Conservation (phyloP, 2,797 vertebrate species). For the Esox masquinongy region DNA sequence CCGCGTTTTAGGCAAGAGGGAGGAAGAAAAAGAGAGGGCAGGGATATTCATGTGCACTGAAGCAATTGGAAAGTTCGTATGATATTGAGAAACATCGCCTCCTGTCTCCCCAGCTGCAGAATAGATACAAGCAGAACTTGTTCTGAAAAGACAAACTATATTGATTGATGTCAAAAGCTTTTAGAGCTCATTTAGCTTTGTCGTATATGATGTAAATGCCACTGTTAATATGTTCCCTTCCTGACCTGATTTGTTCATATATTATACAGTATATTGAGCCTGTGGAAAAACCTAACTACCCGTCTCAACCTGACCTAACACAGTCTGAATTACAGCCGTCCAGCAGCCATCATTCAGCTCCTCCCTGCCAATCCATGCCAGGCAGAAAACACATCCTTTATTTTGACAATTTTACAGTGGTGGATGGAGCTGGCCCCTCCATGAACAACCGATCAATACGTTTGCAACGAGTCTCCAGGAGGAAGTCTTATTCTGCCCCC, state of each 20-base stretch:
- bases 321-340: conserved; percentile 42
- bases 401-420: conserved; percentile 57
- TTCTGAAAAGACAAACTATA: conserved; percentile 52
- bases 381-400: conserved; percentile 42
- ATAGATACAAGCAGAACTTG: conserved; percentile 57
- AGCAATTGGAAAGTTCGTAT: conserved; percentile 51
- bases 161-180: conserved; percentile 62
- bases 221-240: conserved; percentile 60
- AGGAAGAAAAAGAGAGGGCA: conserved; percentile 43
- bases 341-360: conserved; percentile 45
- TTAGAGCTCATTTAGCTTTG: conserved; percentile 61
- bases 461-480: conserved; percentile 59
- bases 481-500: conserved; percentile 56
- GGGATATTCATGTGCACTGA: conserved; percentile 49
- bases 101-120: conserved; percentile 36
- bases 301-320: conserved; percentile 47
- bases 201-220: conserved; percentile 63
- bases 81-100: conserved; percentile 42
- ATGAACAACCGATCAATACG: conserved; percentile 62
- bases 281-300: conserved; percentile 31
- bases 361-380: conserved; percentile 42
- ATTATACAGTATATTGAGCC: conserved; percentile 45
- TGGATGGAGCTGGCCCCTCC: conserved; percentile 37
- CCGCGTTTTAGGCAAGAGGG: conserved; percentile 29
- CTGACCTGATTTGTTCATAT: conserved; percentile 58